phyloP scores from a whole-genome alignment of 2,113 vertebrate genomes.

The Brachypteracias leptosomus region DNA sequence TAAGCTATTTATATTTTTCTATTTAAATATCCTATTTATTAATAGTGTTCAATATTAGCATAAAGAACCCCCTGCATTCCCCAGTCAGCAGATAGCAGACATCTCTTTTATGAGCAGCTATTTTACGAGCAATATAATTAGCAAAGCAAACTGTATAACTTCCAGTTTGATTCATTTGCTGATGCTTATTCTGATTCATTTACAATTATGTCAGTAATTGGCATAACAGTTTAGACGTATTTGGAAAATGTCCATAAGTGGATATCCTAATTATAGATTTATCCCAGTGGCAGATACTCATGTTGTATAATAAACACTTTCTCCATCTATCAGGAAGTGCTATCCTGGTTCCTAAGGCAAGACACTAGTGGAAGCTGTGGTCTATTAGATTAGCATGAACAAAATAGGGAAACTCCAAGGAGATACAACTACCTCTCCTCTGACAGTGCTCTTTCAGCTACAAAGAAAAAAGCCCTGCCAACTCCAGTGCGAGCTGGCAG shows the following conservation, averaged over 20 bases:
- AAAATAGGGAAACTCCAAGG: background rate
- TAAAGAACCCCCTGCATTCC: background rate
- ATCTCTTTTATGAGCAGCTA: slow-evolving; percentile 30
- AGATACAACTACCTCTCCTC: background rate
- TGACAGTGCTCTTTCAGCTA: background rate
- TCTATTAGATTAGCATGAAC: background rate
- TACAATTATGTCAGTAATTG: slow-evolving; percentile 35
- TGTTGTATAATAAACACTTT: background rate
- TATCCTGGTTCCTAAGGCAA: background rate
- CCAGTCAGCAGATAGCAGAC: slow-evolving; percentile 39
- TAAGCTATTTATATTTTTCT: slow-evolving; percentile 29
- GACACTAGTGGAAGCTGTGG: background rate
- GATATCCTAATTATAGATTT: slow-evolving; percentile 49
- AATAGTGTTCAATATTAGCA: slow-evolving; percentile 6
- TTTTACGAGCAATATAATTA: slow-evolving; percentile 32
- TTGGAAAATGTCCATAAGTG: slow-evolving; percentile 45
- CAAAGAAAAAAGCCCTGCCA: background rate
- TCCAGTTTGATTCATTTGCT: slow-evolving; percentile 42
- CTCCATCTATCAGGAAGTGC: background rate
- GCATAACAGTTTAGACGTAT: slow-evolving; percentile 16
- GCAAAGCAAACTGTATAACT: background rate
- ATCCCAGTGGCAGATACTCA: background rate
- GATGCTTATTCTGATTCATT: slow-evolving; percentile 45
- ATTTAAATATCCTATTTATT: slow-evolving; percentile 25
- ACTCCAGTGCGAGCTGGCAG: background rate